These are phyloP conservation scores for Proisotoma minuta DNA, from an alignment of 2,888 invertebrate species.

Conservation along the genomic window DNA sequence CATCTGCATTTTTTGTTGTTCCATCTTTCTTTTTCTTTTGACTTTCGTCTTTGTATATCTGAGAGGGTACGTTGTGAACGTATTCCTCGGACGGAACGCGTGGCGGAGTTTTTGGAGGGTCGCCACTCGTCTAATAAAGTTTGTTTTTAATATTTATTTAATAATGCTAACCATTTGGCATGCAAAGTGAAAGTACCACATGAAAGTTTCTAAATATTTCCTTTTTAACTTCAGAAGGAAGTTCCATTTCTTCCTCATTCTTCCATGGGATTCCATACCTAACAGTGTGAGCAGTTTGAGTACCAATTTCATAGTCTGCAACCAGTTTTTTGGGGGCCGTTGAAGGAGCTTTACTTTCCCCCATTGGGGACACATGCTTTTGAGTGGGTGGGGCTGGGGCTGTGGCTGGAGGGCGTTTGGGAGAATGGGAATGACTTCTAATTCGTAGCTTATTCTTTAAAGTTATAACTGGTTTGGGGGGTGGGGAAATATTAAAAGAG, in stretches of 20 bases:
- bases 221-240: conserved; percentile 9
- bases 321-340: neutral
- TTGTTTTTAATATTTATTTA: too few species aligned
- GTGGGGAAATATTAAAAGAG: too few species aligned
- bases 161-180: too few species aligned
- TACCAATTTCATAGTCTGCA: too few species aligned
- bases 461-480: too few species aligned
- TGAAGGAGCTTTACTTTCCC: neutral
- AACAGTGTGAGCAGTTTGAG: conserved; percentile 1
- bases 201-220: conserved; percentile 22
- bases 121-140: neutral
- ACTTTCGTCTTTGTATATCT: too few species aligned
- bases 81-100: neutral
- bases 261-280: conserved; percentile 24
- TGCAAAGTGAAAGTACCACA: too few species aligned
- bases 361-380: neutral
- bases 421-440: too few species aligned
- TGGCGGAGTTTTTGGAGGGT: neutral
- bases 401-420: neutral
- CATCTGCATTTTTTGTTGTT: neutral
- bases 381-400: neutral
- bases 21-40: neutral
- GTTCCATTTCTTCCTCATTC: conserved; percentile 11
- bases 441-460: too few species aligned
- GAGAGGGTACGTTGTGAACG: neutral